Conservation (phyloP, 2,888 invertebrate genomes). For the Dynastes tityus region DNA sequence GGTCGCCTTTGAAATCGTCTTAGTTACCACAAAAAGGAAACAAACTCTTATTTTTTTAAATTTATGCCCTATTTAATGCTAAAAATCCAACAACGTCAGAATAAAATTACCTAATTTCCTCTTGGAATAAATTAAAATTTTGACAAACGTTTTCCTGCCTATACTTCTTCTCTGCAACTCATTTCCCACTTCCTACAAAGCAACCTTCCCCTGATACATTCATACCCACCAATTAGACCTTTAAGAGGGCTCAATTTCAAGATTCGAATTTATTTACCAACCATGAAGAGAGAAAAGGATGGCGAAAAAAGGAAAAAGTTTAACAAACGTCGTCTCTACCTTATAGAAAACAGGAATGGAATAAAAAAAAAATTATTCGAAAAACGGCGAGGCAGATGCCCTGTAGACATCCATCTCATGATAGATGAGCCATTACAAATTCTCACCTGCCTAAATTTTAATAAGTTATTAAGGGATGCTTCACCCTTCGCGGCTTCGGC, state of each 20-base stretch:
- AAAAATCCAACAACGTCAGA: neutral
- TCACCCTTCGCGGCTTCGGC: conserved; percentile 39
- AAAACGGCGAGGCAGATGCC: neutral
- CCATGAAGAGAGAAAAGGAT: conserved; percentile 13
- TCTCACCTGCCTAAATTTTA: conserved; percentile 55
- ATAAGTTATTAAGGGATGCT: conserved; percentile 51
- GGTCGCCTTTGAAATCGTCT: no score
- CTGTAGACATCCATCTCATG: conserved; percentile 47
- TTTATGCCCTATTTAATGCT: conserved; percentile 2
- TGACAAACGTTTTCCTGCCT: conserved; percentile 22
- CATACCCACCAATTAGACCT: conserved; percentile 4
- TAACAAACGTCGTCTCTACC: no score
- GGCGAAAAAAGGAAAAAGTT: neutral
- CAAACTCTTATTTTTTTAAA: neutral
- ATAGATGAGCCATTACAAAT: conserved; percentile 54
- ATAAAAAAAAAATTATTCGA: neutral
- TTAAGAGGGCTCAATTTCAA: conserved; percentile 4
- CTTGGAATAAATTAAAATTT: conserved; percentile 25
- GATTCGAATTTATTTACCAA: conserved; percentile 1
- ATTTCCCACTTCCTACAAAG: neutral
- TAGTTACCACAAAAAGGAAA: no score
- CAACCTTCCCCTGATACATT: neutral
- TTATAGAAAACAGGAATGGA: no score
- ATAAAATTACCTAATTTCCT: neutral
- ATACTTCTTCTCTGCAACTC: neutral